Percentiles rank a stretch among this genome's conserved stretches.
These are phyloP conservation scores for Dinomys branickii DNA, from an alignment of 2,113 vertebrate genomes.

Conservation along the genomic window DNA sequence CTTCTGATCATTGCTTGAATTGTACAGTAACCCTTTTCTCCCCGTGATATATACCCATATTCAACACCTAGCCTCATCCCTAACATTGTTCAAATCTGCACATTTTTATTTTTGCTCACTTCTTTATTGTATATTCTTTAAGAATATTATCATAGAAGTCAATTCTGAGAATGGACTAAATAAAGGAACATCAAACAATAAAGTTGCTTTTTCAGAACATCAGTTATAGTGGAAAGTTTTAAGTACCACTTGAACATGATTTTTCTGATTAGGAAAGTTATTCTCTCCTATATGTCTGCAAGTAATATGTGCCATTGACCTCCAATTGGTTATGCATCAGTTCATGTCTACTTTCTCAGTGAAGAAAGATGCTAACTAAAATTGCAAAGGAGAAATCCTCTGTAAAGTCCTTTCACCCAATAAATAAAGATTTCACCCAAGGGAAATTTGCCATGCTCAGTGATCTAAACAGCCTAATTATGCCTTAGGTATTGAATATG, in stretches of 20 bases:
- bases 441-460: neutral
- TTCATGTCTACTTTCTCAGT: neutral
- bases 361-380: conserved; percentile 25
- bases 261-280: conserved; percentile 42
- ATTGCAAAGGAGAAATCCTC: neutral
- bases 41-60: neutral
- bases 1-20: neutral
- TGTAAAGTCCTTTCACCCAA: neutral
- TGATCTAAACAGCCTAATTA: neutral
- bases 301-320: neutral
- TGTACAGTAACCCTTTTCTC: neutral
- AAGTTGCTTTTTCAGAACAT: neutral
- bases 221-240: conserved; percentile 20
- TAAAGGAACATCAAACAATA: neutral
- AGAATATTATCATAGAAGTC: neutral
- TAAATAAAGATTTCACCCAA: neutral
- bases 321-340: neutral
- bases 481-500: neutral
- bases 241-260: neutral
- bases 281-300: neutral
- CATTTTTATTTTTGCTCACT: neutral
- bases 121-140: neutral
- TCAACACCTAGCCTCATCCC: neutral
- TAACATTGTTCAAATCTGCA: conserved; percentile 8
- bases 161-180: conserved; percentile 21